Conservation (phyloP, 2,888 invertebrate genomes). For the Proisotoma minuta region DNA sequence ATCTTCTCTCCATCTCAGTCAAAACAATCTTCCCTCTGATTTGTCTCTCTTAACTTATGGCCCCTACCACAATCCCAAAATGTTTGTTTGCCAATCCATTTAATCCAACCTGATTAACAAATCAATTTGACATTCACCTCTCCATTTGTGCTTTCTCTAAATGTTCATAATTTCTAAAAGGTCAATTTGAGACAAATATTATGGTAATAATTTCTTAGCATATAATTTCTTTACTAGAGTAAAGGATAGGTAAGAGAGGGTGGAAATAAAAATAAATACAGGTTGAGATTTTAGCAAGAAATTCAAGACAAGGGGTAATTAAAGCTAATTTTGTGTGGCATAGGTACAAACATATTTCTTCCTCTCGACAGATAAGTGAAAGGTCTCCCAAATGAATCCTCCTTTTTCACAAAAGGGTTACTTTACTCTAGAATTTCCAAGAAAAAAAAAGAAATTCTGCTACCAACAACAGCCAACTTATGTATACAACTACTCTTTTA, state of each 20-base stretch:
- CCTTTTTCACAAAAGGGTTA: background rate
- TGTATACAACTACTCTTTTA: no score
- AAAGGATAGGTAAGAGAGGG: no score
- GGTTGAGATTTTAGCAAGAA: constrained; percentile 9
- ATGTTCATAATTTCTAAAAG: no score
- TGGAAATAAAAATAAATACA: no score
- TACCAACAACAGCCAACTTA: no score
- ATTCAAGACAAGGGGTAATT: constrained; percentile 6
- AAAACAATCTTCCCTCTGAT: constrained; percentile 33
- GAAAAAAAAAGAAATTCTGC: background rate
- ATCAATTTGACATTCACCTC: background rate
- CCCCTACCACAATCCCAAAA: background rate
- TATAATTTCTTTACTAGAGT: no score
- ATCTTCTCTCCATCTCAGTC: constrained; percentile 28
- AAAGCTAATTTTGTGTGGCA: constrained; percentile 10
- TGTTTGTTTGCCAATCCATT: constrained; percentile 9
- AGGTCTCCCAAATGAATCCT: background rate
- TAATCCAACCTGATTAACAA: constrained; percentile 10
- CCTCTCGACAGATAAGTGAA: background rate
- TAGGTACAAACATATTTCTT: constrained; percentile 5
- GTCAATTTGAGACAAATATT: no score
- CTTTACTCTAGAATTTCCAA: background rate
- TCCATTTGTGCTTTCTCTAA: no score
- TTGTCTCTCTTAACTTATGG: constrained; percentile 10
- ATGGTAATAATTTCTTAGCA: no score